Percentiles rank a stretch among this genome's conserved stretches.
Evolutionary conservation across 2,113 vertebrate species (phyloP).

Genomic region (Catharus bicknelli): DNA sequence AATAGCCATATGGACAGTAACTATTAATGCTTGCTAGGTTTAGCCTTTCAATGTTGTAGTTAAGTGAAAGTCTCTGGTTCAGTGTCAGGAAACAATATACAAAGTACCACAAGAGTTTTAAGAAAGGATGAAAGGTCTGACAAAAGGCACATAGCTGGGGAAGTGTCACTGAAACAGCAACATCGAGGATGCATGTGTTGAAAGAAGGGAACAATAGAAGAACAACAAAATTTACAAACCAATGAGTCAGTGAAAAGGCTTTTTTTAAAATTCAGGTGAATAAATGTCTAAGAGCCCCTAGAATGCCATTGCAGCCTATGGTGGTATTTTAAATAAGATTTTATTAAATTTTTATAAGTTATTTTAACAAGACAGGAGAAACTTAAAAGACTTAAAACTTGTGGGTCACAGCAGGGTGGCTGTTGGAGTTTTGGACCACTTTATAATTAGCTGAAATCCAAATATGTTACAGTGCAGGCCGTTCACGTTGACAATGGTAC

Average conservation of each 20-base stretch:
- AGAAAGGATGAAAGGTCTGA: conserved; percentile 19
- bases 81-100: conserved; percentile 68
- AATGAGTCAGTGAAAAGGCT: conserved; percentile 60
- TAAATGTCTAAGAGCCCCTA: conserved; percentile 55
- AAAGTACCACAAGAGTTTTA: conserved; percentile 48
- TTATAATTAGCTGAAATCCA: conserved; percentile 80
- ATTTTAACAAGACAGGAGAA: conserved; percentile 65
- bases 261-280: conserved; percentile 61
- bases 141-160: conserved; percentile 49
- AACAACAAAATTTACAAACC: conserved; percentile 35
- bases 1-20: conserved; percentile 82
- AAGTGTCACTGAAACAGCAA: conserved; percentile 50
- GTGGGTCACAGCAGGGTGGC: conserved; percentile 71
- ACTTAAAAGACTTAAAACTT: conserved; percentile 59
- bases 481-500: conserved; percentile 82
- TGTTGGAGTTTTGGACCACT: conserved; percentile 78
- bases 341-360: conserved; percentile 79
- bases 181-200: conserved; percentile 32
- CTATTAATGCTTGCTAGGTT: conserved; percentile 70
- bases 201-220: conserved; percentile 47
- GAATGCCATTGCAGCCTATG: conserved; percentile 53
- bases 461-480: conserved; percentile 76
- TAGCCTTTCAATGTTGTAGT: conserved; percentile 72
- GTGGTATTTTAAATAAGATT: conserved; percentile 73
- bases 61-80: conserved; percentile 64